Evolutionary conservation across 2,888 invertebrate species (phyloP).

Genomic region (Acleris emargana): DNA sequence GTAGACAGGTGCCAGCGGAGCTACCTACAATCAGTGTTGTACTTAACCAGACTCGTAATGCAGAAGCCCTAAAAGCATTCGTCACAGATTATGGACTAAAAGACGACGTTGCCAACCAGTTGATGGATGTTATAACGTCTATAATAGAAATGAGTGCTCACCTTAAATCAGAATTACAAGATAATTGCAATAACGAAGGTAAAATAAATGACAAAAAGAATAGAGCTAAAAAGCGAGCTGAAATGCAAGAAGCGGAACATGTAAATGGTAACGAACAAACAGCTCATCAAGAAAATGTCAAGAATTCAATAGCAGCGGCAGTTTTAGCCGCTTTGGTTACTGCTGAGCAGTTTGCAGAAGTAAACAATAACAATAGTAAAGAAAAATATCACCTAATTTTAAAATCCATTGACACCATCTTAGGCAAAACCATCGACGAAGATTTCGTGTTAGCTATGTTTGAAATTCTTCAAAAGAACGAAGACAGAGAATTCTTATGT

Average conservation of each 20-base stretch:
- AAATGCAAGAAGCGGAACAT: conserved; percentile 51
- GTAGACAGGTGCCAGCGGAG: conserved; percentile 85
- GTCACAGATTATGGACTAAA: conserved; percentile 77
- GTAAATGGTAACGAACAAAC: conserved; percentile 57
- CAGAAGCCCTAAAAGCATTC: conserved; percentile 77
- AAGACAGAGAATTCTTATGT: conserved; percentile 74
- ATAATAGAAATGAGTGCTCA: conserved; percentile 81
- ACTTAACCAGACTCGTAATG: conserved; percentile 76
- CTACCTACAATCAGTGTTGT: conserved; percentile 85
- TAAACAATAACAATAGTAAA: conserved; percentile 77
- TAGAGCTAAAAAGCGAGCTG: conserved; percentile 61
- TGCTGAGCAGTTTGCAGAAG: conserved; percentile 78
- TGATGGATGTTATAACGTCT: conserved; percentile 77
- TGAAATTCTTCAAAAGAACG: conserved; percentile 77
- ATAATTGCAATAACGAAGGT: conserved; percentile 55
- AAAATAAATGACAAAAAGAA: conserved; percentile 59
- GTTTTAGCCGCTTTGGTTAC: conserved; percentile 79
- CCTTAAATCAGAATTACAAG: conserved; percentile 70
- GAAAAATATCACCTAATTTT: conserved; percentile 78
- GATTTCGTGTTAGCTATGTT: conserved; percentile 78
- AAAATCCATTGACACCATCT: conserved; percentile 79
- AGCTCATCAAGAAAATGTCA: conserved; percentile 77
- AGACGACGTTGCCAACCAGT: conserved; percentile 80
- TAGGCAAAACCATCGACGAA: conserved; percentile 77
- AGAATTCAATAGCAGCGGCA: conserved; percentile 81